Percentiles rank a stretch among this genome's conserved stretches.
Evolutionary conservation across 2,888 invertebrate species (phyloP).

Genomic region (Trilocha varians): DNA sequence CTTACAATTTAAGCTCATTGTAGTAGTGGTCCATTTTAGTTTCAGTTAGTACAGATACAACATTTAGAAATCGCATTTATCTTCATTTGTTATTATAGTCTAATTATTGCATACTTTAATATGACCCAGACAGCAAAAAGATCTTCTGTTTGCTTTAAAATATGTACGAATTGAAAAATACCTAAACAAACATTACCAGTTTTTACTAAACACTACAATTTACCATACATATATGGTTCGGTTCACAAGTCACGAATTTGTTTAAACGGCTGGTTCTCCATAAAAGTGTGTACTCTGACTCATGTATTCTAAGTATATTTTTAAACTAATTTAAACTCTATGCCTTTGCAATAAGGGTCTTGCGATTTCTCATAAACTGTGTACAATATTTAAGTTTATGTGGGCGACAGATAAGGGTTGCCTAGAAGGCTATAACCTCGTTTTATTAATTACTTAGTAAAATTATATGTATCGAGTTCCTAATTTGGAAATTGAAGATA

Average conservation of each 20-base stretch:
- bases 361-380: slow-evolving; percentile 13
- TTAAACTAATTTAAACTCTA: slow-evolving; percentile 27
- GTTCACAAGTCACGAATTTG: slow-evolving; percentile 34
- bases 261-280: slow-evolving; percentile 34
- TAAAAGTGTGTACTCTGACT: slow-evolving; percentile 42
- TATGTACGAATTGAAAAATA: background rate
- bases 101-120: no score
- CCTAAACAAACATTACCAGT: slow-evolving; percentile 13
- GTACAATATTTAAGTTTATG: slow-evolving; percentile 20
- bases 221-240: slow-evolving; percentile 44
- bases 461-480: slow-evolving; percentile 1
- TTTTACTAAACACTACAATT: slow-evolving; percentile 38
- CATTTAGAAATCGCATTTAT: no score
- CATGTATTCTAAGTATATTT: slow-evolving; percentile 27
- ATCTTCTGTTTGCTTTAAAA: no score
- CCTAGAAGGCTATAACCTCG: slow-evolving; percentile 15
- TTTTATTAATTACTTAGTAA: slow-evolving; percentile 5
- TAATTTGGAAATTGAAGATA: background rate
- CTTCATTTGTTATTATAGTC: no score
- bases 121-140: background rate
- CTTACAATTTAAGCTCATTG: no score
- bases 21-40: no score
- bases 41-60: no score
- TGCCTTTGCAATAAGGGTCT: slow-evolving; percentile 15
- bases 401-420: slow-evolving; percentile 51